These are phyloP conservation scores for Hyposmocoma kahamanoa DNA, from an alignment of 1,140 invertebrate genomes.

Conservation along the genomic window DNA sequence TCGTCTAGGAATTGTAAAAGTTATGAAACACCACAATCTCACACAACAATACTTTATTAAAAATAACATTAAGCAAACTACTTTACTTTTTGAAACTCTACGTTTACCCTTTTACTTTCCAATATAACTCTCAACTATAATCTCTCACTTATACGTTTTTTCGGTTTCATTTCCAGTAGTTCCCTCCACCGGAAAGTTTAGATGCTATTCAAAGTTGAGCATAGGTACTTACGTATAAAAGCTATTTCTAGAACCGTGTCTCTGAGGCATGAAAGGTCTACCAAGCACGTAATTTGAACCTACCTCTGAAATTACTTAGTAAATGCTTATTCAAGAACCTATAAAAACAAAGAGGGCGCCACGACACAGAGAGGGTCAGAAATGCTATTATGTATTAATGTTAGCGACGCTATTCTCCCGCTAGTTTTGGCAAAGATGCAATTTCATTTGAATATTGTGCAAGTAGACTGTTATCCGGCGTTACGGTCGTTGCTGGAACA, in stretches of 20 bases:
- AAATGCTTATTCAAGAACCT: constrained; percentile 51
- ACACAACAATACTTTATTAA: too few relatives aligned
- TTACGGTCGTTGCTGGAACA: constrained; percentile 53
- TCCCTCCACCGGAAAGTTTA: constrained; percentile 7
- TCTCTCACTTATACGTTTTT: too few relatives aligned
- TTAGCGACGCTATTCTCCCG: constrained; percentile 58
- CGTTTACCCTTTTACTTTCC: too few relatives aligned
- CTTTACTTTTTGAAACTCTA: too few relatives aligned
- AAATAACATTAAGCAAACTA: too few relatives aligned
- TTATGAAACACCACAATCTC: too few relatives aligned
- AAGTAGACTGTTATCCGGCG: constrained; percentile 60
- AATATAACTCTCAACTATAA: too few relatives aligned
- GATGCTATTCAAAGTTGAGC: constrained; percentile 6
- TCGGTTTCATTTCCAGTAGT: too few relatives aligned
- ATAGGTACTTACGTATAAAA: constrained; percentile 5
- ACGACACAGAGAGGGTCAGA: constrained; percentile 52
- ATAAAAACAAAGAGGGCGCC: constrained; percentile 61
- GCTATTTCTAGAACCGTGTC: constrained; percentile 8
- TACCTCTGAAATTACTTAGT: constrained; percentile 42
- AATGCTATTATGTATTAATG: constrained; percentile 69
- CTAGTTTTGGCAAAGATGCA: constrained; percentile 73
- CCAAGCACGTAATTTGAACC: constrained; percentile 28
- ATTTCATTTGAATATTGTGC: constrained; percentile 73
- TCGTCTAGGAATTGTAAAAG: too few relatives aligned
- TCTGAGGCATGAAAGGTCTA: constrained; percentile 19